phyloP scores from a whole-genome alignment of 2,888 invertebrate species.

The Drosophila macrospina region DNA sequence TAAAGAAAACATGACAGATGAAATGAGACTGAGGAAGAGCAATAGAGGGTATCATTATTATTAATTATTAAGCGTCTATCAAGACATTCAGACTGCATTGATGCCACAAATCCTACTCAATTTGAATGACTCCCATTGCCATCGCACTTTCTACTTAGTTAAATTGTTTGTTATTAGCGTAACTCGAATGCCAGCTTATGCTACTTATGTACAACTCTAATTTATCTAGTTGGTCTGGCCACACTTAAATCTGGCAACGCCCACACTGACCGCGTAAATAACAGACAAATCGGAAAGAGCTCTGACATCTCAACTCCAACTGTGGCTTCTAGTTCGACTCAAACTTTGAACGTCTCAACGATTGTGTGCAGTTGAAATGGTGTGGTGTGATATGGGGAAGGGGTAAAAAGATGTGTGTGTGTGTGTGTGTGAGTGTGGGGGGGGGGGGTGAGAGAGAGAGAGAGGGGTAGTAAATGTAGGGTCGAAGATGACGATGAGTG shows the following conservation, averaged over 20 bases:
- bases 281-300: slow-evolving; percentile 21
- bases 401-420: no score
- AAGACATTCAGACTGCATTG: not conserved
- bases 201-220: slow-evolving; percentile 21
- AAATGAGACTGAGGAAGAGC: not conserved
- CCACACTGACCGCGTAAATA: slow-evolving; percentile 22
- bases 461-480: no score
- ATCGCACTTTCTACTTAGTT: slow-evolving; percentile 4
- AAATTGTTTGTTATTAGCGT: slow-evolving; percentile 14
- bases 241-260: slow-evolving; percentile 31
- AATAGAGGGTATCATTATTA: no score
- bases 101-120: slow-evolving; percentile 9
- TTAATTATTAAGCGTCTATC: not conserved
- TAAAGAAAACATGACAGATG: no score
- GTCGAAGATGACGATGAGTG: slow-evolving; percentile 29
- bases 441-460: not conserved
- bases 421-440: no score
- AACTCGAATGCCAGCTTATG: slow-evolving; percentile 2
- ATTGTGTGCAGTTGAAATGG: not conserved
- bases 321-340: not conserved
- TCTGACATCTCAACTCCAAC: not conserved
- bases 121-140: slow-evolving; percentile 6
- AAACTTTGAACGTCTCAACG: not conserved
- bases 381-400: not conserved
- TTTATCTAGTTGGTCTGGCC: slow-evolving; percentile 31